Conservation (phyloP, 2,113 vertebrate species). For the Paramormyrops kingsleyae region DNA sequence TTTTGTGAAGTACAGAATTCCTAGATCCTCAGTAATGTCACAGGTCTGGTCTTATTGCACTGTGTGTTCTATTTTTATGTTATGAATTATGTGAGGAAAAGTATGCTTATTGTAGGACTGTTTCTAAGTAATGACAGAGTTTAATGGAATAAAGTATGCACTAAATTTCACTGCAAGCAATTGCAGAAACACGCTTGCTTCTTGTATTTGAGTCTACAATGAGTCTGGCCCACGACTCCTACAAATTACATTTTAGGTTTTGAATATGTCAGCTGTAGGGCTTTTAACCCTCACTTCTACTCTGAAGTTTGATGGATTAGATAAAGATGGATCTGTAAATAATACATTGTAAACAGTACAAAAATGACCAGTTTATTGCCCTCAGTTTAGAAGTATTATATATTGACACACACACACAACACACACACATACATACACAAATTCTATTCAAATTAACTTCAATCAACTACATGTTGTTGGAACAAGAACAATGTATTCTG, state of each 20-base stretch:
- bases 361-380: neutral
- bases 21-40: conserved; percentile 63
- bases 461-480: neutral
- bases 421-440: neutral
- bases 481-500: neutral
- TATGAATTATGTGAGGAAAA: conserved; percentile 47
- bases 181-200: neutral
- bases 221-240: neutral
- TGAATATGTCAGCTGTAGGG: neutral
- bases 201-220: neutral
- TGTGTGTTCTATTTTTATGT: conserved; percentile 65
- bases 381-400: neutral
- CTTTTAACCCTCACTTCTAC: neutral
- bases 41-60: conserved; percentile 69
- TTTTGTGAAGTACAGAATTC: conserved; percentile 67
- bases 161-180: conserved; percentile 46
- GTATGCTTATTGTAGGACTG: conserved; percentile 69
- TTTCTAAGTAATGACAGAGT: conserved; percentile 45
- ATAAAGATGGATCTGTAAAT: neutral
- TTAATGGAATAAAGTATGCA: conserved; percentile 63
- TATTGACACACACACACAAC: neutral
- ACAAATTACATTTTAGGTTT: neutral
- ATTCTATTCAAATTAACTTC: neutral
- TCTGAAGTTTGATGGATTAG: neutral
- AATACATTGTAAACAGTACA: neutral